Conservation (phyloP, 1,140 invertebrate species). For the Drosophila paulistorum region DNA sequence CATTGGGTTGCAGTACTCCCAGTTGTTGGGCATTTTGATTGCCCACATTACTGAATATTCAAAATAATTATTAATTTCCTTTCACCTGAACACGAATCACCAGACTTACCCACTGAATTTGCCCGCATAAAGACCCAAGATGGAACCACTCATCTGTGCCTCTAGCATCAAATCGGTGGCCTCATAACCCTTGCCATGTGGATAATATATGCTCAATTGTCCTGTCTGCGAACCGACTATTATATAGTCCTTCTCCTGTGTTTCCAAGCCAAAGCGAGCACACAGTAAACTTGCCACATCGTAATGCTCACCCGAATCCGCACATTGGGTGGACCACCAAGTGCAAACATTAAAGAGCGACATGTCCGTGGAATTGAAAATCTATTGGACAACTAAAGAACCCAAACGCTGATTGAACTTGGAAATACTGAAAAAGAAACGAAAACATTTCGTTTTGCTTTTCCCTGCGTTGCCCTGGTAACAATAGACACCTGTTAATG, state of each 20-base stretch:
- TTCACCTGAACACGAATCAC: too few relatives aligned
- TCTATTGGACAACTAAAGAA: background rate
- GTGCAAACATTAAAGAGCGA: conserved; percentile 91
- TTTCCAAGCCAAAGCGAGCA: conserved; percentile 85
- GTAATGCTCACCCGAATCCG: conserved; percentile 84
- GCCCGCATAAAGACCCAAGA: conserved; percentile 88
- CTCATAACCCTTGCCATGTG: conserved; percentile 84
- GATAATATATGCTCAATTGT: conserved; percentile 87
- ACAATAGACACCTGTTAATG: conserved; percentile 1
- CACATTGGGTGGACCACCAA: conserved; percentile 88
- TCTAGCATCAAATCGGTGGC: conserved; percentile 89
- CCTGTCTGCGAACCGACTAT: conserved; percentile 89
- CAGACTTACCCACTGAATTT: conserved; percentile 87
- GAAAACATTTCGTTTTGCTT: conserved; percentile 5
- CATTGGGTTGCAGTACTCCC: conserved; percentile 70
- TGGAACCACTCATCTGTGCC: conserved; percentile 86
- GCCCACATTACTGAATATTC: conserved; percentile 53
- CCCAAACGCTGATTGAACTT: background rate
- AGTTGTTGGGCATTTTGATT: conserved; percentile 75
- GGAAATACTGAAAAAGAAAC: background rate
- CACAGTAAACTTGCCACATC: conserved; percentile 77
- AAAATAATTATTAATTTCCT: too few relatives aligned
- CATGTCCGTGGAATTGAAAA: conserved; percentile 84
- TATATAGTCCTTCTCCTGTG: conserved; percentile 85
- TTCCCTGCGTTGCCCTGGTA: background rate